These are phyloP conservation scores for Stenichneumon culpator DNA, from an alignment of 2,888 invertebrate species.

Conservation along the genomic window DNA sequence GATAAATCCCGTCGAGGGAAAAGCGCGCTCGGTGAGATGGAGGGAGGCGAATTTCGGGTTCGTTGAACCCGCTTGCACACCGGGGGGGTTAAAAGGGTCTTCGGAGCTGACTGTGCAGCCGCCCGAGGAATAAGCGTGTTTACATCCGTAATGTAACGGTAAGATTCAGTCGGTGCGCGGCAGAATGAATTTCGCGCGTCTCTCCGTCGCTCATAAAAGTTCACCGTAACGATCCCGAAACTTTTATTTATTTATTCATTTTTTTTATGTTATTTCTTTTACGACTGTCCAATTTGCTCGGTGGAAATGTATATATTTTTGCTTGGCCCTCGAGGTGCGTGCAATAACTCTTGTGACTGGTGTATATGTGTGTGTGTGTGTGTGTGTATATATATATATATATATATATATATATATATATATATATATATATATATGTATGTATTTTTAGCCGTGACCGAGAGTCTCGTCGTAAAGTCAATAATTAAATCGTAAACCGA, in stretches of 20 bases:
- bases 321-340: background rate
- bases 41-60: conserved; percentile 52
- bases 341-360: background rate
- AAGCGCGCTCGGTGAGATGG: conserved; percentile 9
- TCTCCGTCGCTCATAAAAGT: conserved; percentile 44
- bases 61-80: conserved; percentile 52
- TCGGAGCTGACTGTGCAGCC: conserved; percentile 28
- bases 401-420: too few species aligned
- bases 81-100: conserved; percentile 4
- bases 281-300: conserved; percentile 51
- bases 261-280: conserved; percentile 17
- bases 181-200: conserved; percentile 33
- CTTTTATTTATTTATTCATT: conserved; percentile 20
- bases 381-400: too few species aligned
- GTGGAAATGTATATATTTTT: conserved; percentile 21
- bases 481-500: conserved; percentile 58
- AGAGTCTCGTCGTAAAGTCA: conserved; percentile 43
- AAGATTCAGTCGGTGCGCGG: background rate
- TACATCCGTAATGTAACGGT: conserved; percentile 46
- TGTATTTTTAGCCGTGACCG: conserved; percentile 25
- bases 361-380: background rate
- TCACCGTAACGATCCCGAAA: conserved; percentile 42
- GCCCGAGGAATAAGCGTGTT: conserved; percentile 49
- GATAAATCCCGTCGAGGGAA: conserved; percentile 41
- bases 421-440: too few species aligned